These are phyloP conservation scores for Hyles vespertilio DNA, from an alignment of 1,140 invertebrate genomes.

Conservation along the genomic window DNA sequence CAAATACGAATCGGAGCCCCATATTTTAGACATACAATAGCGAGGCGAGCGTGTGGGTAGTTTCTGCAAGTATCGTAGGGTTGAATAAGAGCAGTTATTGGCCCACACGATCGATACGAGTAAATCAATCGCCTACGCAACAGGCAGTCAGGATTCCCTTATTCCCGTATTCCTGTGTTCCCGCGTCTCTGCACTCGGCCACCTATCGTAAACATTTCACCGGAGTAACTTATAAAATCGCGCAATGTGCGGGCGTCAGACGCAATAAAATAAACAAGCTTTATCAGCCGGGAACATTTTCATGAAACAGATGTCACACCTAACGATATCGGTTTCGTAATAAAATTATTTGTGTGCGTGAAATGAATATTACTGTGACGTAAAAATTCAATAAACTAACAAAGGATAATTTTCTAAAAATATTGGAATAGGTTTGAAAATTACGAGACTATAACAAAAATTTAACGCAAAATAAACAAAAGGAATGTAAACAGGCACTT, in stretches of 20 bases:
- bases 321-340: background rate
- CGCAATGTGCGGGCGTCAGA: slow-evolving; percentile 31
- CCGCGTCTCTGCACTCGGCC: slow-evolving; percentile 13
- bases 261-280: slow-evolving; percentile 36
- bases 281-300: slow-evolving; percentile 11
- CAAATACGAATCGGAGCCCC: too few species aligned
- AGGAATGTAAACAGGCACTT: slow-evolving; percentile 32
- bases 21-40: too few species aligned
- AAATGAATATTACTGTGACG: background rate
- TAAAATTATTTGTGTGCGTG: background rate
- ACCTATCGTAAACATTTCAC: slow-evolving; percentile 28
- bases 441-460: background rate
- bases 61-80: too few species aligned
- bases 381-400: too few species aligned
- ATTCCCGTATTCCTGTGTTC: slow-evolving; percentile 10
- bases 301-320: slow-evolving; percentile 10
- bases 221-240: slow-evolving; percentile 15
- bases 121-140: slow-evolving; percentile 60
- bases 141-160: slow-evolving; percentile 19
- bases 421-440: too few species aligned
- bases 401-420: too few species aligned
- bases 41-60: too few species aligned
- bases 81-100: slow-evolving; percentile 9
- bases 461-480: background rate
- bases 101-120: slow-evolving; percentile 30